Evolutionary conservation across 2,888 invertebrate species (phyloP).

Genomic region (Hoplodrina blanda): DNA sequence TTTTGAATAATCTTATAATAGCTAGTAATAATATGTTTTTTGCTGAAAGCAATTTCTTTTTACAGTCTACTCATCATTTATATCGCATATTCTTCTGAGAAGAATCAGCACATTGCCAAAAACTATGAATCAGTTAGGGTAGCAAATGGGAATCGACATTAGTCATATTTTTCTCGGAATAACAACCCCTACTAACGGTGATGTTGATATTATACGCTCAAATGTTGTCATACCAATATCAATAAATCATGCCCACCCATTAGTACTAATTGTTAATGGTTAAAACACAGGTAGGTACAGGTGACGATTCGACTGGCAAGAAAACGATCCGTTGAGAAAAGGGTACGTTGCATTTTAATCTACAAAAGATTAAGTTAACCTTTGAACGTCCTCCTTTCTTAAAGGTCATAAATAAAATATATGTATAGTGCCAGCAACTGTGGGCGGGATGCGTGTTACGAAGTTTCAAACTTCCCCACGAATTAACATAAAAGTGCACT

Average conservation of each 20-base stretch:
- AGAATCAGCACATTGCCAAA: constrained; percentile 15
- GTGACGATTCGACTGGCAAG: neutral
- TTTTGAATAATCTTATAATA: neutral
- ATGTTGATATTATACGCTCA: neutral
- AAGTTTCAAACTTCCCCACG: constrained; percentile 3
- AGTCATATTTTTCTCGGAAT: constrained; percentile 36
- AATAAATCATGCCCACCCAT: neutral
- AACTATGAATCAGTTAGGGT: constrained; percentile 40
- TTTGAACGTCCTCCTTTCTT: constrained; percentile 33
- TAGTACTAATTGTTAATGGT: neutral
- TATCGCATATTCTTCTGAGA: constrained; percentile 7
- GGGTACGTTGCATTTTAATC: neutral
- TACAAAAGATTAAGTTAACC: constrained; percentile 44
- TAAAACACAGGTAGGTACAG: neutral
- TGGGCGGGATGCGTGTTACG: constrained; percentile 16
- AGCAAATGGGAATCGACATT: constrained; percentile 11
- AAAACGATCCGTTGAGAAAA: constrained; percentile 2
- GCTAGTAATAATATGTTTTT: neutral
- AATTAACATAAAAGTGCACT: constrained; percentile 28
- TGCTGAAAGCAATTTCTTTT: neutral
- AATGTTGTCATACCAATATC: neutral
- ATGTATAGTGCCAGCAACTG: constrained; percentile 6
- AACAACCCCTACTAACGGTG: neutral
- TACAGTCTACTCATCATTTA: neutral
- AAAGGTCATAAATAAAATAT: constrained; percentile 45